Conservation (phyloP, 37 sponge, comb jelly and placozoan genomes). For the Theonella swinhoei region DNA sequence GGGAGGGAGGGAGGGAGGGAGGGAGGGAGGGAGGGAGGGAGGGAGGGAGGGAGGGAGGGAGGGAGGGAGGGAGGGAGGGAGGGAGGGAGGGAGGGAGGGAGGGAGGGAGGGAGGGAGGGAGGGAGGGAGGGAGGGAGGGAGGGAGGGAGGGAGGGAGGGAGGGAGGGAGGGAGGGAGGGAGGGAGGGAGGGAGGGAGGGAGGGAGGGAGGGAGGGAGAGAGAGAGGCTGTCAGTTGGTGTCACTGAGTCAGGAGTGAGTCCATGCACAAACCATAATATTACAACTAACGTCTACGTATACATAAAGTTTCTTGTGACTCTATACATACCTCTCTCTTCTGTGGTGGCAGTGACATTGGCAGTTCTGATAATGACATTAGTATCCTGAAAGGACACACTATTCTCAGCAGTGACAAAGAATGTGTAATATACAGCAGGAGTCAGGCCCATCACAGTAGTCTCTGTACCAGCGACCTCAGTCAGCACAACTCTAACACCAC, state of each 20-base stretch:
- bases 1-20: conserved; percentile 47
- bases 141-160: conserved; percentile 1
- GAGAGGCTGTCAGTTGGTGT: not conserved
- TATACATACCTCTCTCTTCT: no score
- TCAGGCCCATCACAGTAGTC: no score
- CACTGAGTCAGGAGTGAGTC: not conserved
- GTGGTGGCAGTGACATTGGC: no score
- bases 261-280: no score
- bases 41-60: not conserved
- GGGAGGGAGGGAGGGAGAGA: not conserved
- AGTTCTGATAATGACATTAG: no score
- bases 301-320: no score
- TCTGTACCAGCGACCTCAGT: no score
- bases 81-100: not conserved
- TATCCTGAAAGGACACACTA: no score
- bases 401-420: no score
- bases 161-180: conserved; percentile 2
- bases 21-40: conserved; percentile 5
- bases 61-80: not conserved
- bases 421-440: no score
- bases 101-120: conserved; percentile 1
- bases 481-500: no score
- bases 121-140: not conserved
- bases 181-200: not conserved
- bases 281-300: no score